Evolutionary conservation across 2,113 vertebrate species (phyloP).

Genomic region (Mirounga angustirostris): DNA sequence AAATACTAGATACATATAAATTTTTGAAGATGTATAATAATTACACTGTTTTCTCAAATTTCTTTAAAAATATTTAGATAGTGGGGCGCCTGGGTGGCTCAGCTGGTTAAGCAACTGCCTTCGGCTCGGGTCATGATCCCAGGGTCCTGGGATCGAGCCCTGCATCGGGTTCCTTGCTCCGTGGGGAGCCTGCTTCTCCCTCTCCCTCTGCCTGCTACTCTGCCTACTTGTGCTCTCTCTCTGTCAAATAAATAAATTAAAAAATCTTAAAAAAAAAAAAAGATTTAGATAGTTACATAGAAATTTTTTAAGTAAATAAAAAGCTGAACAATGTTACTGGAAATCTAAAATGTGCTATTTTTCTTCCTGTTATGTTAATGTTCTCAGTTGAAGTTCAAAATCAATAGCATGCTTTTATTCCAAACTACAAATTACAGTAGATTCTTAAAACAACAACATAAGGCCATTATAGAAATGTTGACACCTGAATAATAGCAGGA

Average conservation of each 20-base stretch:
- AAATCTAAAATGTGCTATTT: neutral
- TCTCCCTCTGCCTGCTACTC: too few species aligned
- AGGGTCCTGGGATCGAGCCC: too few species aligned
- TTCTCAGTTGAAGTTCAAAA: constrained; percentile 11
- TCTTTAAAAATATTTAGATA: neutral
- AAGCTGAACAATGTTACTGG: neutral
- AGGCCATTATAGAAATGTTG: constrained; percentile 44
- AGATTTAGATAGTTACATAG: neutral
- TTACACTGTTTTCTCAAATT: neutral
- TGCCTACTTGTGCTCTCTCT: too few species aligned
- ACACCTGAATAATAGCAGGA: neutral
- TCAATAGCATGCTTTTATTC: neutral
- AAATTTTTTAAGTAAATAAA: neutral
- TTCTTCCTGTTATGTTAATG: constrained; percentile 13
- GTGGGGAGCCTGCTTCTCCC: too few species aligned
- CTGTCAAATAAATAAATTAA: too few species aligned
- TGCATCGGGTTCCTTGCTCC: too few species aligned
- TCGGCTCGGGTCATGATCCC: too few species aligned
- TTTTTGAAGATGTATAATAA: neutral
- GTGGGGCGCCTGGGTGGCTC: too few species aligned
- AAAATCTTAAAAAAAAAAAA: neutral
- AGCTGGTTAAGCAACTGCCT: too few species aligned
- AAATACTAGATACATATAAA: neutral
- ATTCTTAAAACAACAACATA: neutral
- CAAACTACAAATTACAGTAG: neutral